Conservation (phyloP, 2,113 vertebrate species). For the Panthera tigris region DNA sequence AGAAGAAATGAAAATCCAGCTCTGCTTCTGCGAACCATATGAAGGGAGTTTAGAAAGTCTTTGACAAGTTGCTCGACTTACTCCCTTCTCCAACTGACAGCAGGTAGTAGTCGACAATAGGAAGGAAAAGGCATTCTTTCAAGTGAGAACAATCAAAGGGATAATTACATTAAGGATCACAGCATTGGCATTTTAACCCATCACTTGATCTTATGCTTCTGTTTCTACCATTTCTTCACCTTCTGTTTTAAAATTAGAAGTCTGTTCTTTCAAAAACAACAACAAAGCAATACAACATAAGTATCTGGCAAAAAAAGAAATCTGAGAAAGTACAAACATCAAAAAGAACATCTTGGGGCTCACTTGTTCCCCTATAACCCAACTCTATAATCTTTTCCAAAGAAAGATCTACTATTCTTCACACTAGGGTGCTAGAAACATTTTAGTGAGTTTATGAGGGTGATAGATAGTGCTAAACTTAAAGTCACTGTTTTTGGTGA, state of each 20-base stretch:
- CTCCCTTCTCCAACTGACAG: constrained; percentile 70
- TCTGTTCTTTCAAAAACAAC: constrained; percentile 58
- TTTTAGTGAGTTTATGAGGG: neutral
- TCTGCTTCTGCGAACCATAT: constrained; percentile 87
- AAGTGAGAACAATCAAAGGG: constrained; percentile 72
- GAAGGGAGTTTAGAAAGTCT: constrained; percentile 81
- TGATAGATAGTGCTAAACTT: neutral
- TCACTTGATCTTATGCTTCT: constrained; percentile 70
- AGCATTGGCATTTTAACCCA: constrained; percentile 58
- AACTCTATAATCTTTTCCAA: neutral
- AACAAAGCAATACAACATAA: constrained; percentile 59
- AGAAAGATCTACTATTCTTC: neutral
- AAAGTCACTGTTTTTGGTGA: neutral
- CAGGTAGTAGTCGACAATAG: constrained; percentile 73
- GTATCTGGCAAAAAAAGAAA: neutral
- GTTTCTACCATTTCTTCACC: constrained; percentile 65
- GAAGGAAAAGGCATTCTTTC: constrained; percentile 70
- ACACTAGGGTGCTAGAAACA: neutral
- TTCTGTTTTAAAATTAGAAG: constrained; percentile 57
- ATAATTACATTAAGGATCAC: constrained; percentile 54
- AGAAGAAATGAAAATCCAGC: constrained; percentile 88
- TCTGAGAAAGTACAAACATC: constrained; percentile 40
- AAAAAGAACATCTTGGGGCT: constrained; percentile 54
- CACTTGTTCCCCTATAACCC: neutral
- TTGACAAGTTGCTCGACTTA: constrained; percentile 78